Percentiles rank a stretch among this genome's conserved stretches.
Conservation (phyloP, 2,888 invertebrate species). For the Leptinotarsa juncta region DNA sequence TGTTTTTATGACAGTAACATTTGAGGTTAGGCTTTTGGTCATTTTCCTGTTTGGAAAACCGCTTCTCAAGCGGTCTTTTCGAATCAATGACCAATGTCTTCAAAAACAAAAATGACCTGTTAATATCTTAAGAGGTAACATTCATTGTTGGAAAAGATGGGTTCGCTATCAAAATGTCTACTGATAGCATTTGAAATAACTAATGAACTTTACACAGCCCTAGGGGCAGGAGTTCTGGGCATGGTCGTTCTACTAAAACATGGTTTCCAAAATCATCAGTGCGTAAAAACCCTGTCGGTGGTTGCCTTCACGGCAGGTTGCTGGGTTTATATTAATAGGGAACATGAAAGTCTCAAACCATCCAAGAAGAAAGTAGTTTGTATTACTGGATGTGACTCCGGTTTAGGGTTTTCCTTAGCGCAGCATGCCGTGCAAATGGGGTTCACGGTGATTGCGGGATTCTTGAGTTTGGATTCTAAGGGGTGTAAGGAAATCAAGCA, state of each 20-base stretch:
- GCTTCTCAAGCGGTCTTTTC: background rate
- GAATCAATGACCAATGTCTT: background rate
- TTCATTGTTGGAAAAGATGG: conserved; percentile 37
- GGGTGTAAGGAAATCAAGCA: conserved; percentile 71
- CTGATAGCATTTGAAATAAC: conserved; percentile 57
- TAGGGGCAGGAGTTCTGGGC: conserved; percentile 61
- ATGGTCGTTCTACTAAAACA: conserved; percentile 57
- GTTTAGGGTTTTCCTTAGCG: conserved; percentile 81
- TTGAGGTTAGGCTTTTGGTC: background rate
- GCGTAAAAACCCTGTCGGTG: conserved; percentile 56
- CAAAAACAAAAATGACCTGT: background rate
- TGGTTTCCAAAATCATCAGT: conserved; percentile 56
- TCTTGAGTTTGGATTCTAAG: conserved; percentile 71
- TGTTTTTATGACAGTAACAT: background rate
- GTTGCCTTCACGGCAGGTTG: conserved; percentile 55
- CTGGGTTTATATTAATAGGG: conserved; percentile 54
- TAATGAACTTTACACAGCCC: conserved; percentile 61
- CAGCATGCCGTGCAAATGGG: conserved; percentile 73
- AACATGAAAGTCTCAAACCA: conserved; percentile 47
- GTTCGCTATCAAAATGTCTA: conserved; percentile 46
- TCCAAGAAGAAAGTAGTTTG: conserved; percentile 68
- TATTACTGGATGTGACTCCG: conserved; percentile 89
- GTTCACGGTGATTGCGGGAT: conserved; percentile 82
- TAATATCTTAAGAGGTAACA: background rate
- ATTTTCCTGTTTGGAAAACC: background rate